Evolutionary conservation across 2,113 vertebrate genomes (phyloP), one percentile per base, ranked within the genome.

Genomic region (Pseudorhombus dupliciocellatus): DNA sequence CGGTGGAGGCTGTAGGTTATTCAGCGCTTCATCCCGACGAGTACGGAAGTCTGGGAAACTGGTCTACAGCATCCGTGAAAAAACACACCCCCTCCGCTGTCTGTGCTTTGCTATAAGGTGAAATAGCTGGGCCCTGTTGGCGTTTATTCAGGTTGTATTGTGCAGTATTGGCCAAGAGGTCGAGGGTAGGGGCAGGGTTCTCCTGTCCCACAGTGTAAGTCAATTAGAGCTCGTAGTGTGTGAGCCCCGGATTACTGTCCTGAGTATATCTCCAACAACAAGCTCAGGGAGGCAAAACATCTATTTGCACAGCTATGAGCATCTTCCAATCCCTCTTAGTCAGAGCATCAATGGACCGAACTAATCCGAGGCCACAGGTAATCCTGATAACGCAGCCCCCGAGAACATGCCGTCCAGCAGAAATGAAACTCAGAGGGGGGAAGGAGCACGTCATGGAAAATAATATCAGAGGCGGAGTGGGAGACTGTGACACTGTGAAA

Each of bases 21-120:
- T 82, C 89, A 0, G 56, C 60, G 4, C 59, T 91, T 48, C 50
- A 80, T 16, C 87, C 90, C 1, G 84, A 91, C 0, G 84, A 92
- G 14, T 92, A 89, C 8, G 60, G 15, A 18, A 65, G 52, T 37
- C 65, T 18, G 0, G 80, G 44, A 42, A 73, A 48, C 37, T 89
- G 89, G 83, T 66, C 73, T 8, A 75, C 52, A 10, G 68, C 77
- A 12, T 52, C 87, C 21, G 9, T 85, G 24, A 75, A 63, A 14
- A 91, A 87, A 65, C 90, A 91, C 28, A 60, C 78, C 12, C 85
- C 89, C 3, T 80, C 93, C 0, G 55, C 92, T 52, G 92, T 94
- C 14, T 94, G 92, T 76, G 80, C 58, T 46, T 40, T 94, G 44
- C 73, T 93, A 9, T 94, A 68, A 87, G 7, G 22, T 37, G 12